Conservation (phyloP, 37 sponge, comb jelly and placozoan genomes). For the Chondrilla cf. caribensis region DNA sequence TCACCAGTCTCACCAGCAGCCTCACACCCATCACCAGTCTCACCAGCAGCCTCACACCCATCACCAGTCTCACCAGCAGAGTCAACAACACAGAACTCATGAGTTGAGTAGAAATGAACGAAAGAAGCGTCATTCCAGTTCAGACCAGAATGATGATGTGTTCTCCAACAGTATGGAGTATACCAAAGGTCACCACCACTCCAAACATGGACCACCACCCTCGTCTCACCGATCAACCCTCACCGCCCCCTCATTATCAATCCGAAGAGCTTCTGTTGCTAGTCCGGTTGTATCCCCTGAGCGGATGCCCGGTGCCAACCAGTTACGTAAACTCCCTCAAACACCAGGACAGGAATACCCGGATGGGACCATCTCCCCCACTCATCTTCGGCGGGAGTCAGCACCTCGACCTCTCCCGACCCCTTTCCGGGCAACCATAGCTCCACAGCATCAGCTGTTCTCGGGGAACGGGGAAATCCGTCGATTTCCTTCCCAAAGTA, state of each 20-base stretch:
- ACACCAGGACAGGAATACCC: background rate
- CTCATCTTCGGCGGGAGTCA: slow-evolving; percentile 43
- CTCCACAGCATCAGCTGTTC: background rate
- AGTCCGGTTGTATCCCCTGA: slow-evolving; percentile 27
- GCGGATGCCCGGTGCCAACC: background rate
- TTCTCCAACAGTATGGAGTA: too few species aligned
- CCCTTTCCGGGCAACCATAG: slow-evolving; percentile 44
- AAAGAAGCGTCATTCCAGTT: too few species aligned
- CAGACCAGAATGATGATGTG: too few species aligned
- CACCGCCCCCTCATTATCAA: slow-evolving; percentile 13
- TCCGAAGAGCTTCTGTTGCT: slow-evolving; percentile 29
- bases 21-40: too few species aligned
- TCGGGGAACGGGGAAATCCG: background rate
- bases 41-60: too few species aligned
- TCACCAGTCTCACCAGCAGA: too few species aligned
- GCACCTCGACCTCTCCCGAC: slow-evolving; percentile 68
- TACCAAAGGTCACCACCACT: too few species aligned
- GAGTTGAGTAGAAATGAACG: too few species aligned
- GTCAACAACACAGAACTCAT: too few species aligned
- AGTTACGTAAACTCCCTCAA: background rate
- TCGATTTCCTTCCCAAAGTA: background rate
- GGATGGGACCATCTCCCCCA: background rate
- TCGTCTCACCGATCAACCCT: background rate
- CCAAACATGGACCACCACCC: background rate
- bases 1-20: too few species aligned